Conservation (phyloP, 2,113 vertebrate genomes). For the Alectura lathami region DNA sequence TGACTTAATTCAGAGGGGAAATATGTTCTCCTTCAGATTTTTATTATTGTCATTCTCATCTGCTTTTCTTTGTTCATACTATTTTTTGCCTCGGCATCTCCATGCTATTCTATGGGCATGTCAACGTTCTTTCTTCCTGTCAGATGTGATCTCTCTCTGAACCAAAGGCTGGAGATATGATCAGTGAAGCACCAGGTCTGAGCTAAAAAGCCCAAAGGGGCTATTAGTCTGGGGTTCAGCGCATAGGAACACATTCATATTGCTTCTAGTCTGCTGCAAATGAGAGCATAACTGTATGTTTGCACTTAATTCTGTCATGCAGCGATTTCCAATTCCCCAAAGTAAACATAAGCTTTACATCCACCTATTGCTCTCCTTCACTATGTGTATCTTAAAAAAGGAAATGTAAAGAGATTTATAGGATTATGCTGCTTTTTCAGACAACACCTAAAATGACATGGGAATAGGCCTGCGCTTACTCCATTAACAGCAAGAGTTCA, state of each 20-base stretch:
- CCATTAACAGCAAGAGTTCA: neutral
- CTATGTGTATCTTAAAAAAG: neutral
- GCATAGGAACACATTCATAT: neutral
- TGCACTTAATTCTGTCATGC: neutral
- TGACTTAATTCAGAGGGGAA: neutral
- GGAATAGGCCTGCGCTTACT: neutral
- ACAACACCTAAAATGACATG: neutral
- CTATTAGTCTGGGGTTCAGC: neutral
- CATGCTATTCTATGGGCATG: neutral
- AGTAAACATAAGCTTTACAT: neutral
- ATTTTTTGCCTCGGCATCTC: neutral
- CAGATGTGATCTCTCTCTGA: neutral
- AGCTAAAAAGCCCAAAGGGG: neutral
- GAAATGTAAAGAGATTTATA: neutral
- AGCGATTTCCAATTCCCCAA: neutral
- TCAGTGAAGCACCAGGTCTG: neutral
- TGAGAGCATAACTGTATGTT: neutral
- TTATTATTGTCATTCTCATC: neutral
- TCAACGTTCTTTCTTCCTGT: neutral
- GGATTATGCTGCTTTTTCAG: neutral
- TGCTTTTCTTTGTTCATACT: neutral
- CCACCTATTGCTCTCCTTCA: neutral
- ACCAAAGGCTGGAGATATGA: neutral
- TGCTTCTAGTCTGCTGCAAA: slow-evolving; percentile 13
- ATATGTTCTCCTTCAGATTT: neutral